Percentiles rank a stretch among this genome's conserved stretches.
Evolutionary conservation across 2,113 vertebrate genomes (phyloP).

Genomic region (Rattus rattus): DNA sequence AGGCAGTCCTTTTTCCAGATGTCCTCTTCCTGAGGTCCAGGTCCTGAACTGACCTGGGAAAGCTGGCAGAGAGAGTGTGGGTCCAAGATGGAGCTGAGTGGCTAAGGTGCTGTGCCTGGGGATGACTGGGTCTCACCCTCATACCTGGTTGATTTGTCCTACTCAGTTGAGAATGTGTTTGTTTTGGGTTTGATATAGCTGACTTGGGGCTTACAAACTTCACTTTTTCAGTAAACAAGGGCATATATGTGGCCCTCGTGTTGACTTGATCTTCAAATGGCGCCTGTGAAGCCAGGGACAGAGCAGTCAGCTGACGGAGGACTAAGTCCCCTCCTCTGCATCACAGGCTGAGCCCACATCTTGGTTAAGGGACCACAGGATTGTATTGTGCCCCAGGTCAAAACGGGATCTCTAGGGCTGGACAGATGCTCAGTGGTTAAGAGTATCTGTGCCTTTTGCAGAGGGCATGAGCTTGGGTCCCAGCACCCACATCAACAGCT

Average conservation of each 20-base stretch:
- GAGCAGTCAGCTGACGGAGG: background rate
- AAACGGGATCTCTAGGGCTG: background rate
- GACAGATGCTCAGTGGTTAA: background rate
- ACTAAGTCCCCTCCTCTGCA: background rate
- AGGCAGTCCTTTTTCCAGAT: background rate
- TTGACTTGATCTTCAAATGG: conserved; percentile 53
- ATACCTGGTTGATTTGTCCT: conserved; percentile 69
- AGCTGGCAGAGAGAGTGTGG: background rate
- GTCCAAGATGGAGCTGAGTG: background rate
- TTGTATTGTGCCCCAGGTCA: background rate
- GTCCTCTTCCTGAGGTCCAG: conserved; percentile 21
- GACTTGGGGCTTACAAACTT: conserved; percentile 61
- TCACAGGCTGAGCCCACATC: background rate
- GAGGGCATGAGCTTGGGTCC: background rate
- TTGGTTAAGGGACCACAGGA: background rate
- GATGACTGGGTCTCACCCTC: background rate
- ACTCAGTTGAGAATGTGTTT: conserved; percentile 48
- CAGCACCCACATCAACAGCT: background rate
- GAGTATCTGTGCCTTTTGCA: background rate
- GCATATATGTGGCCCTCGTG: conserved; percentile 51
- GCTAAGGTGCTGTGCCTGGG: background rate
- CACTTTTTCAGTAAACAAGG: conserved; percentile 65
- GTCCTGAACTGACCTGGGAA: background rate
- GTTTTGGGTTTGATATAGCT: background rate
- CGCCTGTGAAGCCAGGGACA: conserved; percentile 31